A percentile compares a stretch with the other conserved stretches of the same genome.
These are phyloP conservation scores for Ammospiza caudacuta DNA, from an alignment of 2,113 vertebrate species.

Conservation along the genomic window DNA sequence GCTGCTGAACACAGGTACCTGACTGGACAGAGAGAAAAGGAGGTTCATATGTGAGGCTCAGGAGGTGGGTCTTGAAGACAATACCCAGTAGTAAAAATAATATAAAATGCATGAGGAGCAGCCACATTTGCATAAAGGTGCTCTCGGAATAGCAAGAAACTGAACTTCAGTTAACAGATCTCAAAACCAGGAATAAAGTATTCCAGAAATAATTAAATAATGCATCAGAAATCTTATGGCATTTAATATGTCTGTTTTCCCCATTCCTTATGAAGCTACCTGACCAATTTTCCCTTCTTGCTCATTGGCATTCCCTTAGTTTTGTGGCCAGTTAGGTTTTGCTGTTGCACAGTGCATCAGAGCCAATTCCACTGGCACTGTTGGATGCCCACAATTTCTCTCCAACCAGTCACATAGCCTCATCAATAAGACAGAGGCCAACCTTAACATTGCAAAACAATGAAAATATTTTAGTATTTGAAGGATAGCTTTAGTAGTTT, in stretches of 20 bases:
- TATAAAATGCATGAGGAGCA: not conserved
- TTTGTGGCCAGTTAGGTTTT: not conserved
- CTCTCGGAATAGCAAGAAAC: not conserved
- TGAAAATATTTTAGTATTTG: not conserved
- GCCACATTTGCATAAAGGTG: not conserved
- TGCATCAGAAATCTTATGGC: not conserved
- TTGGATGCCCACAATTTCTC: not conserved
- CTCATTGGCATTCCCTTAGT: not conserved
- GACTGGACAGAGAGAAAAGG: not conserved
- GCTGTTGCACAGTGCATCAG: not conserved
- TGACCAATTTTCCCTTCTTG: not conserved
- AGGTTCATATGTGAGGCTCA: not conserved
- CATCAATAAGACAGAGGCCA: not conserved
- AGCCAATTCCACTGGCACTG: not conserved
- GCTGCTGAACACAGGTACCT: not conserved
- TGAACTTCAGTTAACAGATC: not conserved
- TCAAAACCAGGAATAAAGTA: not conserved
- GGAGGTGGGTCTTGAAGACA: not conserved
- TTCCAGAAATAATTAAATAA: not conserved
- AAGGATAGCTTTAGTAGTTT: not conserved
- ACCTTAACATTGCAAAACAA: not conserved
- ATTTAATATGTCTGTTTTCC: not conserved
- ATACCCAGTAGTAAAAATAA: not conserved
- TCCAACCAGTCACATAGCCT: not conserved
- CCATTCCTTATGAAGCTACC: not conserved